These are phyloP conservation scores for Macrotus californicus DNA, from an alignment of 2,113 vertebrate species.

Conservation along the genomic window DNA sequence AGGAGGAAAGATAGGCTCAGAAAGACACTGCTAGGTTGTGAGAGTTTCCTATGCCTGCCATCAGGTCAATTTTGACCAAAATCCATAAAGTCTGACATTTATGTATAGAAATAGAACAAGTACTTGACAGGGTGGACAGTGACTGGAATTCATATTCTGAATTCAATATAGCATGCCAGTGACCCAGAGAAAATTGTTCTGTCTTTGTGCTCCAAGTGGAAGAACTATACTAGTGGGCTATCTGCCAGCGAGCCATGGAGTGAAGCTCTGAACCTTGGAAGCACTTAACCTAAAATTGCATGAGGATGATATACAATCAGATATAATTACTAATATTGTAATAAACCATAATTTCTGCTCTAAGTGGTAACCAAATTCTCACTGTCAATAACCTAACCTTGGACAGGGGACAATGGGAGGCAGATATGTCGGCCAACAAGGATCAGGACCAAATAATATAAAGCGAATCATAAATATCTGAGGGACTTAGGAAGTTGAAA, in stretches of 20 bases:
- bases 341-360: background rate
- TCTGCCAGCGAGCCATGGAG: background rate
- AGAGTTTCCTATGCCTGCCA: background rate
- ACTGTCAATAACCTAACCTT: background rate
- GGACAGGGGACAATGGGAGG: background rate
- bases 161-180: background rate
- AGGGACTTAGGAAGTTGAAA: background rate
- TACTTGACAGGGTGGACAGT: background rate
- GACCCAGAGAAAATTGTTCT: background rate
- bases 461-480: background rate
- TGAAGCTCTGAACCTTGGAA: background rate
- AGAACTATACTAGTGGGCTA: background rate
- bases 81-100: background rate
- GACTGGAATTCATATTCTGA: background rate
- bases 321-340: background rate
- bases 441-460: background rate
- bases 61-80: background rate
- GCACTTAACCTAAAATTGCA: background rate
- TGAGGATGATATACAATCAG: background rate
- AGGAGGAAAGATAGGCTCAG: background rate
- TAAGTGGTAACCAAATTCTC: background rate
- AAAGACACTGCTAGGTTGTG: background rate
- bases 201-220: background rate
- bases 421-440: background rate
- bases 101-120: background rate